phyloP scores from a whole-genome alignment of 2,113 vertebrate genomes.

The Rhinoptilus africanus region DNA sequence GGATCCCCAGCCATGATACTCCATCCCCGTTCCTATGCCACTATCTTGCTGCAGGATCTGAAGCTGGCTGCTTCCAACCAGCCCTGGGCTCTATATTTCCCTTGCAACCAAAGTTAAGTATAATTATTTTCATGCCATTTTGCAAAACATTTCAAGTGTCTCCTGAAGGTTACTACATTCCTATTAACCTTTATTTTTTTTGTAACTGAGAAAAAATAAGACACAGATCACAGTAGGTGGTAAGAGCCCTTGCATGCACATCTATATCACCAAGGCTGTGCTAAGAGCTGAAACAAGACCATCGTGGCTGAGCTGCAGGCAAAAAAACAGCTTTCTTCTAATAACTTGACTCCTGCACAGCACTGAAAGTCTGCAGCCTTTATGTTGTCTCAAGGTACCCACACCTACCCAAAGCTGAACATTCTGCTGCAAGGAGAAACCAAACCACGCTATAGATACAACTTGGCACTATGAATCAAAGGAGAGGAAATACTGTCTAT shows the following conservation, averaged over 20 bases:
- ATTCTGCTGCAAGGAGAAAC: neutral
- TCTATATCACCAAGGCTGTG: neutral
- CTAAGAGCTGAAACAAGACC: neutral
- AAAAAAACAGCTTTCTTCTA: neutral
- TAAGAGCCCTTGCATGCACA: neutral
- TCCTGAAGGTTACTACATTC: neutral
- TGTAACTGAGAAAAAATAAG: neutral
- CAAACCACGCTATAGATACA: neutral
- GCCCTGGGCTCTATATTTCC: neutral
- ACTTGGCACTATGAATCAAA: neutral
- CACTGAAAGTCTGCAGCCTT: neutral
- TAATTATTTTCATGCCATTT: neutral
- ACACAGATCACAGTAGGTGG: neutral
- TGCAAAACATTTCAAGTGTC: neutral
- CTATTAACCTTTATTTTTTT: neutral
- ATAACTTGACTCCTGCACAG: neutral
- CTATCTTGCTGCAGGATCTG: neutral
- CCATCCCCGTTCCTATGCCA: neutral
- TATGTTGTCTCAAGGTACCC: neutral
- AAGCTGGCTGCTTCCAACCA: neutral
- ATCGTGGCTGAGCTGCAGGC: neutral
- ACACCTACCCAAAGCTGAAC: neutral
- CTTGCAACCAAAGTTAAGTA: neutral
- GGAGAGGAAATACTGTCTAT: neutral
- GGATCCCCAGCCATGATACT: neutral